These are phyloP conservation scores for Neomonachus schauinslandi DNA, from an alignment of 2,113 vertebrate genomes.

Conservation along the genomic window DNA sequence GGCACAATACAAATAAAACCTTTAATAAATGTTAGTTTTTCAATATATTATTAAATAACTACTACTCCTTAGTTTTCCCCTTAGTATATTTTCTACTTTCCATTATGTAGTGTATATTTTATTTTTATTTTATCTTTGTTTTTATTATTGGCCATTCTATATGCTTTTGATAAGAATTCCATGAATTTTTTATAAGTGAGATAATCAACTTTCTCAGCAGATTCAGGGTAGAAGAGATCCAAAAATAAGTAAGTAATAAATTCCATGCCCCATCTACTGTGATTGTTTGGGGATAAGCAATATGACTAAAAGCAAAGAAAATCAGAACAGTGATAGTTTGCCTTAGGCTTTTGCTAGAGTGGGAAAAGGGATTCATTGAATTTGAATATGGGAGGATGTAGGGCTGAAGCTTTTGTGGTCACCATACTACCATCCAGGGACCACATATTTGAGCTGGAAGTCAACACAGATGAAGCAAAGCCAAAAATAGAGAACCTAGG, in stretches of 20 bases:
- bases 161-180: background rate
- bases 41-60: slow-evolving; percentile 3
- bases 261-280: background rate
- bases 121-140: background rate
- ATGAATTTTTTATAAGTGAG: background rate
- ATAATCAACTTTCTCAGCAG: background rate
- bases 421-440: background rate
- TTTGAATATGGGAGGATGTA: background rate
- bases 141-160: background rate
- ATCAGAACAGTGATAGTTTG: background rate
- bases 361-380: background rate
- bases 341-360: background rate
- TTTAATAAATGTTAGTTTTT: background rate
- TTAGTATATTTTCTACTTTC: background rate
- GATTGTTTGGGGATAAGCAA: background rate
- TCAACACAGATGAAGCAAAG: background rate
- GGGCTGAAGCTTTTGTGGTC: background rate
- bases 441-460: background rate
- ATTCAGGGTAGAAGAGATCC: background rate
- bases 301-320: background rate
- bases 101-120: background rate
- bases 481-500: background rate
- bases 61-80: background rate
- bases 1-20: background rate
- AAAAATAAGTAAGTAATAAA: background rate